Base-by-base conservation (phyloP, 92 coral and sea anemone genomes). In the Micromussa lordhowensis region DNA sequence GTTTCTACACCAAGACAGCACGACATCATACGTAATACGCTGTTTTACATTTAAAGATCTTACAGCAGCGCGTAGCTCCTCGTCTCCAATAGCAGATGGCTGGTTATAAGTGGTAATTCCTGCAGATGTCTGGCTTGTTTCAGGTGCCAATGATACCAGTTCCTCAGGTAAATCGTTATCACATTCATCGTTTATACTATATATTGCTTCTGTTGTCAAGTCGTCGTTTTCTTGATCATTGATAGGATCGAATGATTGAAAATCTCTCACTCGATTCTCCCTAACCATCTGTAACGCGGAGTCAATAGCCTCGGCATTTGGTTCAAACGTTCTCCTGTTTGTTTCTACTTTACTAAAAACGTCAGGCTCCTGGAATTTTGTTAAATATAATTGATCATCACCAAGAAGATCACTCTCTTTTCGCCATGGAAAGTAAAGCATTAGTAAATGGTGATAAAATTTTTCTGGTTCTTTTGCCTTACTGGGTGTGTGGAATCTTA, bases 11-110 rank as follows among this genome's bases (percentile, higher is more conserved):
- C 96, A 93, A 1, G 84, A 68, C 29, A 93, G 8, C 8, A 58
- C 64, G 1, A 19, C n/a, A 58, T 19, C 64, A 58, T 19, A 17
- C 5, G 38, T 73, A 70, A 74, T 18, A 70, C 89, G 90, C 70
- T 91, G 95, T 73, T 49, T n/a, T 26, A 48, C 24, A 49, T 92
- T 91, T 71, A 89, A 73, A 15, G 98, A 91, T 84, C 98, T 86
- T 28, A 95, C 96, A 61, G 82, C 48, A 78, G 85, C 64, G 8
- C 93, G 92, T 1, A 95, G 85, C 68, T 64, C 22, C 29, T 95
- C 98, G 80, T 95, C 93, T 77, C 90, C 75, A 16, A 93, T 93
- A 57, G 93, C 93, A 88, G 91, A 76, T 22, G 94, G 96, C 36
- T 95, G 98, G 77, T 57, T 76, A 11, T 88, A 84, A 22, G 30